Evolutionary conservation across 2,888 invertebrate species (phyloP).

Genomic region (Chirona hameri): DNA sequence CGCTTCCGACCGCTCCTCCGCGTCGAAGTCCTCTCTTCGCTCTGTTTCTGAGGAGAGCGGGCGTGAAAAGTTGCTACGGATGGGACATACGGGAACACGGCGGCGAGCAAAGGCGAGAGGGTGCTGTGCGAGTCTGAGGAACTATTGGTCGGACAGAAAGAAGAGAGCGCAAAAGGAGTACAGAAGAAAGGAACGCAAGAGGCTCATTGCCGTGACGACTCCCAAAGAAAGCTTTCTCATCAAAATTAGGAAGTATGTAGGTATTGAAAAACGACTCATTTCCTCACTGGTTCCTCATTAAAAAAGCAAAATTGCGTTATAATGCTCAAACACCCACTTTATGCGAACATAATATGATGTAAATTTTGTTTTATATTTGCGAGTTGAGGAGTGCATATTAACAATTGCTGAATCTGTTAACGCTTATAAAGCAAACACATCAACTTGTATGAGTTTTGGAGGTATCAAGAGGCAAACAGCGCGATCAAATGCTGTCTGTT

Average conservation of each 20-base stretch:
- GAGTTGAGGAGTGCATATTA: too few species aligned
- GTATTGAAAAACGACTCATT: neutral
- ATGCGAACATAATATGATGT: too few species aligned
- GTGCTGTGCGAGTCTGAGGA: neutral
- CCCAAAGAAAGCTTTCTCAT: too few species aligned
- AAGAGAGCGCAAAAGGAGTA: conserved; percentile 1
- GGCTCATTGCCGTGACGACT: neutral
- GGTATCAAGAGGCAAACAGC: too few species aligned
- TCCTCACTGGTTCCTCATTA: too few species aligned
- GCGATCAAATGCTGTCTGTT: too few species aligned
- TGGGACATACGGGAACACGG: neutral
- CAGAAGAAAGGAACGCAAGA: neutral
- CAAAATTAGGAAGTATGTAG: neutral
- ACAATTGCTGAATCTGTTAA: too few species aligned
- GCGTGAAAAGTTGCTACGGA: neutral
- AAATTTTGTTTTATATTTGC: too few species aligned
- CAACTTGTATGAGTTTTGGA: too few species aligned
- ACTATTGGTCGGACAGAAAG: neutral
- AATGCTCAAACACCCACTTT: too few species aligned
- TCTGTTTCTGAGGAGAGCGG: neutral
- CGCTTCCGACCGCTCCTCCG: neutral
- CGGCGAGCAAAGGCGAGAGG: neutral
- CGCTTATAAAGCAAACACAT: too few species aligned
- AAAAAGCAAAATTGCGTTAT: neutral
- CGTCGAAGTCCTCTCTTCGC: neutral